Base-by-base conservation (phyloP, 1,140 invertebrate genomes). In the Protaetia brevitarsis region DNA sequence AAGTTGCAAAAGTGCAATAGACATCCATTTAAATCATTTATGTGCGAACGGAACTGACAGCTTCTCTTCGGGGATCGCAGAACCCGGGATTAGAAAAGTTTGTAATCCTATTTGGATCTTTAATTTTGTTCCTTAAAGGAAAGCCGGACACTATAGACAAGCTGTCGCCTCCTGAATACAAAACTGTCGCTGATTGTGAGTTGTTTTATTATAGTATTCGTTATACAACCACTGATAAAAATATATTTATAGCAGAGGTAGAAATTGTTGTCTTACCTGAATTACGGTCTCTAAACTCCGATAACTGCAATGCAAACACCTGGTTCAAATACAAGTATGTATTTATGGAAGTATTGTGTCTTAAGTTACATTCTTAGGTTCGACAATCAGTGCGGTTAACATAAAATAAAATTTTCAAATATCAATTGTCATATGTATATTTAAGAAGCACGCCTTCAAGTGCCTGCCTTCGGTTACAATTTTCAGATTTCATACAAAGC, bases 21-120 rank as follows among this genome's bases (percentile, higher is more conserved):
- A 51, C 36, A 41, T 63, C 62, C 27, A 27, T 29, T 63, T 63
- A 36, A 45, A 41, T 41, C 62, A 27, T 41, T 63, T 27, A 61
- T 27, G 59, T 61, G 51, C 41, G 26, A 23, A 0, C 41, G 41
- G 41, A 19, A 51, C 19, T 51, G 41, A 51, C 41, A 51, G 41
- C 21, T 51, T 51, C 41, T 51, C 41, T 51, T 51, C 41, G 41
- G 41, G 41, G 41, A 51, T 51, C 41, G 41, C 11, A 51, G 41
- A 51, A 51, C 7, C 21, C 41, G 41, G 41, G 41, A 51, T 51
- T 51, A 51, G 41, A 51, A 51, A 51, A 51, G 41, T 51, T 51
- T 11, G 21, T 51, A 51, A 51, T 51, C 41, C 41, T 51, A 51
- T 51, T 51, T 51, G 19, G 41, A 51, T 51, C 41, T 23, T 51